Conservation (phyloP, 2,888 invertebrate species). For the Lasioglossum malachurum region DNA sequence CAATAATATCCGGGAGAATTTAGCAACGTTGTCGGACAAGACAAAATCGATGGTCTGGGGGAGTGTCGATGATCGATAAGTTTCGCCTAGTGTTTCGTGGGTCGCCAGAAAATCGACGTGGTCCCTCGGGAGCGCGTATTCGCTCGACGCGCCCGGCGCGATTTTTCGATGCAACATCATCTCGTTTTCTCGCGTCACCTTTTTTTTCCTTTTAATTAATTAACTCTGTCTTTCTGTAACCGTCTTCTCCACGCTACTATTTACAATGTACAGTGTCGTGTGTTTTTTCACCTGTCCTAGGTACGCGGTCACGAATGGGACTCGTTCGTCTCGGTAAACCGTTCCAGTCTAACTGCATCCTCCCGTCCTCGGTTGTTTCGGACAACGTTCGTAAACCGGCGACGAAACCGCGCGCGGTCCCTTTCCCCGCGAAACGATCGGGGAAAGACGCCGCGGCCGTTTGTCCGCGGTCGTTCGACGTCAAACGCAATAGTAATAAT, state of each 20-base stretch:
- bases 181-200: constrained; percentile 48
- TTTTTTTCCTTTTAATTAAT: constrained; percentile 69
- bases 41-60: not conserved
- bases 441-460: constrained; percentile 10
- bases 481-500: constrained; percentile 22
- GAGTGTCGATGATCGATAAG: not conserved
- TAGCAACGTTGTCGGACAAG: not conserved
- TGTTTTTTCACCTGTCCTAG: constrained; percentile 79
- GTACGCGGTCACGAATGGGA: constrained; percentile 61
- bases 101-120: constrained; percentile 29
- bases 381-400: not conserved
- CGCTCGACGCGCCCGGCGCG: constrained; percentile 63
- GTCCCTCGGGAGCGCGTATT: constrained; percentile 49
- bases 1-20: not conserved
- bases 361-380: constrained; percentile 28
- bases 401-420: not conserved
- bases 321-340: constrained; percentile 48
- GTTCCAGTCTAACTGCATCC: constrained; percentile 39
- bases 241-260: constrained; percentile 81
- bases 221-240: constrained; percentile 79
- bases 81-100: not conserved
- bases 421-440: not conserved
- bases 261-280: constrained; percentile 83
- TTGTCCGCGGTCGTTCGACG: constrained; percentile 14
- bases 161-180: constrained; percentile 75